These are phyloP conservation scores for Psammodynastes pulverulentus DNA, from an alignment of 2,113 vertebrate genomes.

Conservation along the genomic window DNA sequence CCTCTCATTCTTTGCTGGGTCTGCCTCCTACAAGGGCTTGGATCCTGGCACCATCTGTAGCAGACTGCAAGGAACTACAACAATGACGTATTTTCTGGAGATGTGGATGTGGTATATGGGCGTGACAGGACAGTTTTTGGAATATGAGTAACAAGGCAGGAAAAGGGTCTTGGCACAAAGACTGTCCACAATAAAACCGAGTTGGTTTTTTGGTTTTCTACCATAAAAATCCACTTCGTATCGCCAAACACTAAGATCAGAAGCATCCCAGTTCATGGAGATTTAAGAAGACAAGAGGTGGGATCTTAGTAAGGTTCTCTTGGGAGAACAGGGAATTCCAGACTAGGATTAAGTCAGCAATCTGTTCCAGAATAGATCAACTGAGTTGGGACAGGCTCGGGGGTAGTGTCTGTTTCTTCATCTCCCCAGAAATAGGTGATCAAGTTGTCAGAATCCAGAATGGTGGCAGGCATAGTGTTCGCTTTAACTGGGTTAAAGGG, in stretches of 20 bases:
- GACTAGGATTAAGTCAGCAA: background rate
- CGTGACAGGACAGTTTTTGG: background rate
- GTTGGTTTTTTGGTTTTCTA: background rate
- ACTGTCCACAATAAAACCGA: background rate
- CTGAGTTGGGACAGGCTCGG: conserved; percentile 15
- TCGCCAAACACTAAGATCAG: background rate
- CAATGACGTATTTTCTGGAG: background rate
- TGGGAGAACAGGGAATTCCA: background rate
- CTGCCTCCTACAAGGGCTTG: background rate
- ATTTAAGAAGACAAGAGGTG: background rate
- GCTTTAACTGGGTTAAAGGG: conserved; percentile 28
- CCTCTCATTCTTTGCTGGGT: background rate
- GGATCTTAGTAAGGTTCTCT: background rate
- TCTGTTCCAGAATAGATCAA: conserved; percentile 22
- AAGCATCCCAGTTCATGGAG: background rate
- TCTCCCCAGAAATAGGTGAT: conserved; percentile 37
- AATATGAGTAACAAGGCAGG: background rate
- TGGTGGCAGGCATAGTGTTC: conserved; percentile 18
- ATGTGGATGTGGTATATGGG: background rate
- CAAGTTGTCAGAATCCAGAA: conserved; percentile 26
- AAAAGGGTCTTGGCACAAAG: conserved; percentile 2
- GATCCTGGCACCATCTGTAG: too few relatives aligned
- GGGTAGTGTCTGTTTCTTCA: background rate
- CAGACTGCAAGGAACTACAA: too few relatives aligned
- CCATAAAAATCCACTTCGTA: background rate